Conservation (phyloP, 2,113 vertebrate genomes). For the Pangasianodon gigas region DNA sequence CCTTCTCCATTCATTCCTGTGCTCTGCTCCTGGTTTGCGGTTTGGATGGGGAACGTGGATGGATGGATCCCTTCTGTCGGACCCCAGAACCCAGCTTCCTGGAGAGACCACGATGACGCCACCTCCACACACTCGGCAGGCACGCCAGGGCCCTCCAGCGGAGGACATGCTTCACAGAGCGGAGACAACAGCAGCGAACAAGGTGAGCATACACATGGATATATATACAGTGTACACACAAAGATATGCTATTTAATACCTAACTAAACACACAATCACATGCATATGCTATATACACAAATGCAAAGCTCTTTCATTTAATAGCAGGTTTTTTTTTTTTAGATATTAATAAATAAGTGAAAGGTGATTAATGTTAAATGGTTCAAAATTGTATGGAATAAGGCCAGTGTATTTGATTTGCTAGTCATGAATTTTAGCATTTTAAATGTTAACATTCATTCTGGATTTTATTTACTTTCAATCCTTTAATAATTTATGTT, state of each 20-base stretch:
- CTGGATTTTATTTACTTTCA: constrained; percentile 7
- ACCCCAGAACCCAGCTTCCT: constrained; percentile 97
- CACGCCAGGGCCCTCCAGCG: constrained; percentile 98
- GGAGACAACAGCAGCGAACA: constrained; percentile 99
- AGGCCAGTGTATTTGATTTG: neutral
- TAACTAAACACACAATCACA: constrained; percentile 20
- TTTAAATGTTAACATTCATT: neutral
- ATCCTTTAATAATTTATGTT: constrained; percentile 25
- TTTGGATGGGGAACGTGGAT: constrained; percentile 83
- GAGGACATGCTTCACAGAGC: constrained; percentile 97
- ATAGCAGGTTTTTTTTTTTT: neutral
- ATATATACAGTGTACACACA: constrained; percentile 65
- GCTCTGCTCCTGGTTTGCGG: constrained; percentile 81
- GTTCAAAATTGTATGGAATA: neutral
- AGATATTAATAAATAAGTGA: neutral
- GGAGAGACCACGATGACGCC: constrained; percentile 99
- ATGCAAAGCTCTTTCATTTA: constrained; percentile 20
- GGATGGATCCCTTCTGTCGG: constrained; percentile 66
- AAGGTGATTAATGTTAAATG: neutral
- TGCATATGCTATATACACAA: constrained; percentile 31
- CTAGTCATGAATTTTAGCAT: neutral
- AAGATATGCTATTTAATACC: neutral
- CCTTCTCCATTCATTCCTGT: constrained; percentile 52
- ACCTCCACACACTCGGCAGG: constrained; percentile 98
- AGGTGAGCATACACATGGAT: constrained; percentile 81